Conservation (phyloP, 2,888 invertebrate species). For the Rhopalosiphum nymphaeae region DNA sequence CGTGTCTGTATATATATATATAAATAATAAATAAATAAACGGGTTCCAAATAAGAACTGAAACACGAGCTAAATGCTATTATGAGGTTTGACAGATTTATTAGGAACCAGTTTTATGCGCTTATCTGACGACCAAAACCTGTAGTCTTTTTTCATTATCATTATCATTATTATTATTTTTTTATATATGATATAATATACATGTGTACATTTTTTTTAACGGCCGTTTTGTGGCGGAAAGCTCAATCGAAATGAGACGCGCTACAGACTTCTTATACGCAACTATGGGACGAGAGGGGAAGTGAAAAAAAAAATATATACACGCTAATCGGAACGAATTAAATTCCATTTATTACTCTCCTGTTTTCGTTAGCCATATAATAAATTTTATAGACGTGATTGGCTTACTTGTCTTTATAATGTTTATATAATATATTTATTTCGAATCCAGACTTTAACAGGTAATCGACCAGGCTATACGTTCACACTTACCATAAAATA, state of each 20-base stretch:
- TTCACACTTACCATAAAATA: neutral
- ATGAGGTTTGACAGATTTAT: slow-evolving; percentile 64
- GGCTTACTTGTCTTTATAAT: neutral
- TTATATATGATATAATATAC: slow-evolving; percentile 10
- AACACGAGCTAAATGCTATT: slow-evolving; percentile 63
- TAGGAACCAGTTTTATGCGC: slow-evolving; percentile 63
- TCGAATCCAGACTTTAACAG: neutral
- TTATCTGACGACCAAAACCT: slow-evolving; percentile 63
- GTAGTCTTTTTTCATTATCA: slow-evolving; percentile 34
- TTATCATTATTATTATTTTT: neutral
- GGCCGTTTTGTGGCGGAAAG: slow-evolving; percentile 61
- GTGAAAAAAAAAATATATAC: neutral
- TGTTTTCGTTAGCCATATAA: slow-evolving; percentile 27
- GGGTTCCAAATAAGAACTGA: slow-evolving; percentile 64
- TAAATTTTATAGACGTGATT: slow-evolving; percentile 1
- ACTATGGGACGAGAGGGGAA: neutral
- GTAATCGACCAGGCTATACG: slow-evolving; percentile 32
- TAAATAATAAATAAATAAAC: slow-evolving; percentile 64
- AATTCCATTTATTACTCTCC: slow-evolving; percentile 46
- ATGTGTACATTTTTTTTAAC: slow-evolving; percentile 39
- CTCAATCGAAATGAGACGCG: slow-evolving; percentile 52
- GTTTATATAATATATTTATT: neutral
- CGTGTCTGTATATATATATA: slow-evolving; percentile 6
- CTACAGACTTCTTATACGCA: neutral
- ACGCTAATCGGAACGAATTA: slow-evolving; percentile 44